Evolutionary conservation across 1,140 invertebrate species (phyloP).

Genomic region (Leptinotarsa undecemlineata): DNA sequence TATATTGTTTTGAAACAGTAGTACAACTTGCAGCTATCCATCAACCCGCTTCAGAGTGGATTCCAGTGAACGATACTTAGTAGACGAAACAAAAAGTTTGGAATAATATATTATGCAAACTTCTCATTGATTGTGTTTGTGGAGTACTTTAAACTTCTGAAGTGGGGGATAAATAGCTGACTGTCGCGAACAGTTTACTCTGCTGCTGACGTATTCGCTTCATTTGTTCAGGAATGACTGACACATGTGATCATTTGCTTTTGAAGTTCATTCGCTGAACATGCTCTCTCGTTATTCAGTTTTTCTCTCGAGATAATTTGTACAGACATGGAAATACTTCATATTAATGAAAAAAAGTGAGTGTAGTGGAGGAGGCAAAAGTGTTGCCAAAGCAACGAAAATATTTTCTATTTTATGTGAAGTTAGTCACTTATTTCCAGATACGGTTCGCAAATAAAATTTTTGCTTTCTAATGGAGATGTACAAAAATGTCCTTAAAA

Average conservation of each 20-base stretch:
- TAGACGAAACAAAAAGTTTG: background rate
- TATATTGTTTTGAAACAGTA: background rate
- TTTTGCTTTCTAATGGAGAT: too few relatives aligned
- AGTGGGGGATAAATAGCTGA: conserved; percentile 39
- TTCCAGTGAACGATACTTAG: background rate
- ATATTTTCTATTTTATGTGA: too few relatives aligned
- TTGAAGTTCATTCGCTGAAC: conserved; percentile 19
- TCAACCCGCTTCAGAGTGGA: background rate
- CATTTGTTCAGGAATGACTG: conserved; percentile 37
- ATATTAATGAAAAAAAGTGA: too few relatives aligned
- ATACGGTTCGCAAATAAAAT: too few relatives aligned
- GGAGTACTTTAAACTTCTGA: conserved; percentile 30
- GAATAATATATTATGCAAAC: conserved; percentile 23
- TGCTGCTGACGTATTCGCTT: conserved; percentile 35
- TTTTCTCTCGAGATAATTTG: conserved; percentile 1
- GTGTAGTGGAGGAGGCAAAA: too few relatives aligned
- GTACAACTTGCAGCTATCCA: background rate
- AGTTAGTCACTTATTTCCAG: too few relatives aligned
- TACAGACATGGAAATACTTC: too few relatives aligned
- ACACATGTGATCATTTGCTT: conserved; percentile 35
- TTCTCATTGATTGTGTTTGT: conserved; percentile 29
- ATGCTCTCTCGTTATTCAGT: conserved; percentile 12
- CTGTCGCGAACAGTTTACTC: conserved; percentile 36
- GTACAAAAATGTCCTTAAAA: too few relatives aligned
- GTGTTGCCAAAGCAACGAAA: too few relatives aligned